Base-by-base conservation (phyloP, 2,888 invertebrate genomes). In the Adelognathus sp. region DNA sequence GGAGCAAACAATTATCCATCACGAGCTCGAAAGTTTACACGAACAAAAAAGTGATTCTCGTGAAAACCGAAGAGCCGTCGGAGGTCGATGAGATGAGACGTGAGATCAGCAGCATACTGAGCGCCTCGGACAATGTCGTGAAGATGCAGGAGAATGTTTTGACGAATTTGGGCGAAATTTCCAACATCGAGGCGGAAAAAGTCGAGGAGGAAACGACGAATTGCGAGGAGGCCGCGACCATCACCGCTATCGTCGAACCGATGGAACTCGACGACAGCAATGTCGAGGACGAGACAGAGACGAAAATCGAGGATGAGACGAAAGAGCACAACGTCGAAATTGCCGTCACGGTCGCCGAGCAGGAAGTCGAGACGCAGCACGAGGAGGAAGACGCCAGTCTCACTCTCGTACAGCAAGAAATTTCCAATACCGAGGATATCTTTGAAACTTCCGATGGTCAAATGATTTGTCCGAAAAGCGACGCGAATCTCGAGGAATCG, bases 61-160 rank as follows among this genome's bases (percentile, higher is more conserved):
- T 89, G 0, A 91, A 90, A 33, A 39, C 86, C 0, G 88, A 89
- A 5, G 85, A 86, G 11, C 76, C 82, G 0, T 71, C 80, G 1
- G 83, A 82, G 7, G 89, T 89, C 1, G 91, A 91, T 5, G 90
- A 91, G 46, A 91, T 91, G 90, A 90, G 87, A 44, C 85, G 88
- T 2, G 91, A 91, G 63, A 80, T 91, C 0, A 90, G 87, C 52
- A 90, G 83, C 66, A 91, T 91, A 69, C 81, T 91, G 1, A 89
- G 90, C 58, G 88, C 90, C 0, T 85, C 90, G 0, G 90, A 91
- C 1, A 85, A 81, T 3, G 89, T 89, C 0, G 90, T 87, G 0
- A 91, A 91, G 52, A 91, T 91, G 88, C 90, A 90, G 41, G 90
- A 90, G 56, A 88, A 86, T 11, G 88, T 90, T 7, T 58, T 91